These are phyloP conservation scores for Dinoponera quadriceps DNA, from an alignment of 1,140 invertebrate genomes.

Conservation along the genomic window DNA sequence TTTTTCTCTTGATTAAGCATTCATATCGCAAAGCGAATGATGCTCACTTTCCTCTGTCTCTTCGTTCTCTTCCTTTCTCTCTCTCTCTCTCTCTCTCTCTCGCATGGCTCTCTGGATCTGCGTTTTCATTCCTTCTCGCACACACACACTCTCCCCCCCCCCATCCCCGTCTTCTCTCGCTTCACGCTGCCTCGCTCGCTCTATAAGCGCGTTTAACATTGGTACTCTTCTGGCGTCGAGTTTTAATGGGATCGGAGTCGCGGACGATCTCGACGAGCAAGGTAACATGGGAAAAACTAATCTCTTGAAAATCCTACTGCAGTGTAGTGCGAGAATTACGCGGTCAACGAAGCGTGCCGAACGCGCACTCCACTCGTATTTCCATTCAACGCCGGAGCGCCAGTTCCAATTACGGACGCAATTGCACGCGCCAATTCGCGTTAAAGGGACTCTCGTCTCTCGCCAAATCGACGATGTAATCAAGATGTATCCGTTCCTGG, in stretches of 20 bases:
- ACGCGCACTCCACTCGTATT: slow-evolving; percentile 61
- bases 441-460: slow-evolving; percentile 36
- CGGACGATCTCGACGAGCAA: slow-evolving; percentile 24
- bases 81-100: slow-evolving; percentile 2
- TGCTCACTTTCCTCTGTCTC: slow-evolving; percentile 36
- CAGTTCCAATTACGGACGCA: slow-evolving; percentile 67
- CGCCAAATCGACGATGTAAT: slow-evolving; percentile 32
- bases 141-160: not conserved
- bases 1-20: slow-evolving; percentile 75
- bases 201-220: slow-evolving; percentile 54
- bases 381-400: slow-evolving; percentile 59
- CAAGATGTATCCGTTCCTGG: slow-evolving; percentile 47
- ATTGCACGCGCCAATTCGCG: slow-evolving; percentile 60
- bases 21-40: slow-evolving; percentile 65
- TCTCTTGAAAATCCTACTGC: slow-evolving; percentile 66
- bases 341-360: slow-evolving; percentile 61
- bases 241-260: slow-evolving; percentile 65
- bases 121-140: not conserved
- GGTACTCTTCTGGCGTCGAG: slow-evolving; percentile 48
- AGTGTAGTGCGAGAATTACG: slow-evolving; percentile 65
- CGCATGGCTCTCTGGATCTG: not conserved
- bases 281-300: slow-evolving; percentile 66
- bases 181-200: slow-evolving; percentile 8
- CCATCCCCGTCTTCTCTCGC: not conserved
- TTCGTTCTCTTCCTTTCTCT: slow-evolving; percentile 1